These are phyloP conservation scores for Pipra filicauda DNA, from an alignment of 2,113 vertebrate genomes.

Conservation along the genomic window DNA sequence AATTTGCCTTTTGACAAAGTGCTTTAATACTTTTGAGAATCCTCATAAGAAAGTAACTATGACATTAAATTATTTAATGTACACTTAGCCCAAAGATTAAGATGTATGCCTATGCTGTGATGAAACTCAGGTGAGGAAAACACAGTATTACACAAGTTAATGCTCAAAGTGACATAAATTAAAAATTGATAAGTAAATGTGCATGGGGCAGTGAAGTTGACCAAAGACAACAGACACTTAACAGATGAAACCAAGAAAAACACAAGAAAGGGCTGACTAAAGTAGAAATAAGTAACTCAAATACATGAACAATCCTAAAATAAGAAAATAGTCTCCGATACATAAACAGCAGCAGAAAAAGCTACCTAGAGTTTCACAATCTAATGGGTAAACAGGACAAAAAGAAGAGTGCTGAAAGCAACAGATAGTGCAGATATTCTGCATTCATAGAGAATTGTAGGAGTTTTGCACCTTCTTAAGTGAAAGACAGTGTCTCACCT, in stretches of 20 bases:
- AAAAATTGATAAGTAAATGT: neutral
- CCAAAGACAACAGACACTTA: neutral
- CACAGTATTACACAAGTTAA: neutral
- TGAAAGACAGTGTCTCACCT: neutral
- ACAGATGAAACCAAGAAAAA: neutral
- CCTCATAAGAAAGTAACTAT: neutral
- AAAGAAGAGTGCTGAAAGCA: neutral
- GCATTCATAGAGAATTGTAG: neutral
- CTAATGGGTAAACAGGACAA: neutral
- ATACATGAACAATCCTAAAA: neutral
- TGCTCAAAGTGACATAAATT: neutral
- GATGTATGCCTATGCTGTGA: no score
- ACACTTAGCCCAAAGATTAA: neutral
- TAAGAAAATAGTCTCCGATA: neutral
- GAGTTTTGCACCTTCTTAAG: neutral
- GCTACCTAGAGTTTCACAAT: neutral
- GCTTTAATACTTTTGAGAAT: neutral
- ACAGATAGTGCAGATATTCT: fast-evolving
- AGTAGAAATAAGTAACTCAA: neutral
- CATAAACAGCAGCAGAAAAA: neutral
- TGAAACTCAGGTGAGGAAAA: neutral
- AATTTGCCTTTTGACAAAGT: neutral
- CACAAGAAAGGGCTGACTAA: neutral
- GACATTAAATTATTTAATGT: neutral
- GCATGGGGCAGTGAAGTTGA: neutral